phyloP scores from a whole-genome alignment of 2,888 invertebrate genomes.

The Dasypolia templi region DNA sequence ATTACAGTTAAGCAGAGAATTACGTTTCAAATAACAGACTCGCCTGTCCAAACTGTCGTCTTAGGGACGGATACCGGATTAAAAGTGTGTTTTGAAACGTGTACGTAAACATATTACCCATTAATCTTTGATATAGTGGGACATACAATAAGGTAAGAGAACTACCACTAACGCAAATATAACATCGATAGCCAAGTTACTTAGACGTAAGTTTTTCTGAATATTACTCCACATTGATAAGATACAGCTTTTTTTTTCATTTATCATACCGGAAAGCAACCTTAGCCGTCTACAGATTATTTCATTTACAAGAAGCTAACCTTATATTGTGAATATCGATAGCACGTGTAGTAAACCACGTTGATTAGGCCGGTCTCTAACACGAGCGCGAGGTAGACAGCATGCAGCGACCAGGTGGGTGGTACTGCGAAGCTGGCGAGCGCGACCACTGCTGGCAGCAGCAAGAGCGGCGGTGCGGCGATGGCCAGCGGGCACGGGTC shows the following conservation, averaged over 20 bases:
- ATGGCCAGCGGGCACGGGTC: conserved; percentile 83
- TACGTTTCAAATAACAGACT: background rate
- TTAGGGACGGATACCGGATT: background rate
- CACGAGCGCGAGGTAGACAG: conserved; percentile 81
- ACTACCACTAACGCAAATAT: background rate
- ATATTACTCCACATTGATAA: background rate
- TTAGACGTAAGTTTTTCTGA: background rate
- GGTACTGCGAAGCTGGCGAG: conserved; percentile 83
- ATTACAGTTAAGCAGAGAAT: background rate
- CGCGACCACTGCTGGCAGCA: conserved; percentile 84
- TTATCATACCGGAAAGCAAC: background rate
- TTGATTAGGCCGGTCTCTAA: conserved; percentile 82
- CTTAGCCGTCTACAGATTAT: background rate
- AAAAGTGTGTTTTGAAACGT: background rate
- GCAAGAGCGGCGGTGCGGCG: conserved; percentile 83
- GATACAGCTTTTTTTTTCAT: background rate
- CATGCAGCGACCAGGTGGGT: conserved; percentile 78
- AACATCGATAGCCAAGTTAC: background rate
- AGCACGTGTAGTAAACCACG: conserved; percentile 80
- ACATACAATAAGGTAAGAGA: background rate
- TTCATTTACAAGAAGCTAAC: conserved; percentile 63
- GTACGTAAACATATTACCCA: background rate
- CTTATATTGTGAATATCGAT: conserved; percentile 82
- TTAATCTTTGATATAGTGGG: conserved; percentile 1
- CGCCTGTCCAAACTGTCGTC: background rate